A percentile compares a stretch with the other conserved stretches of the same genome.
Evolutionary conservation across 1,140 invertebrate genomes (phyloP).

Genomic region (Aleiodes sp.): DNA sequence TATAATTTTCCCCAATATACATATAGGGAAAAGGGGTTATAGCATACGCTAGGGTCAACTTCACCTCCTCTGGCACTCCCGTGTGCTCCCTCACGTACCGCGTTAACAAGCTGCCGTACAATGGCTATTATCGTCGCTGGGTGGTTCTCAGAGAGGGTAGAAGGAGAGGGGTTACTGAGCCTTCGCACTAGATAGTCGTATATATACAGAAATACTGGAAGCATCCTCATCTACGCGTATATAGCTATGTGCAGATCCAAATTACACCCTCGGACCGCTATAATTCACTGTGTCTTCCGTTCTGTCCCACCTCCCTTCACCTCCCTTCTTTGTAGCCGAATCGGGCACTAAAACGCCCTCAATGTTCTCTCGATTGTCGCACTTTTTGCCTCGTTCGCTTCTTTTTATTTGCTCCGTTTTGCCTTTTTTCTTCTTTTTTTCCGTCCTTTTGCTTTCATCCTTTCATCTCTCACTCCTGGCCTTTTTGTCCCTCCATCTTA

Average conservation of each 20-base stretch:
- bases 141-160: background rate
- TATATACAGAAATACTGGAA: constrained; percentile 19
- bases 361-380: constrained; percentile 27
- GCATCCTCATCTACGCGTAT: constrained; percentile 11
- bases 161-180: background rate
- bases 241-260: constrained; percentile 29
- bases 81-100: constrained; percentile 41
- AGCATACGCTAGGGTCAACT: constrained; percentile 41
- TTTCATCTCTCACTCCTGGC: background rate
- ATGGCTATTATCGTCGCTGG: constrained; percentile 45
- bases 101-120: constrained; percentile 49
- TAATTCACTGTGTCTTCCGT: constrained; percentile 32
- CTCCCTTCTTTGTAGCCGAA: constrained; percentile 11
- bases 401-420: background rate
- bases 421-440: background rate
- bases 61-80: constrained; percentile 22
- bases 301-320: background rate
- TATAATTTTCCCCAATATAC: constrained; percentile 10
- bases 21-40: background rate
- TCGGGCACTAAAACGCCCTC: constrained; percentile 18
- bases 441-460: background rate
- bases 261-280: constrained; percentile 29
- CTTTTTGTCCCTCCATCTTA: background rate
- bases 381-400: constrained; percentile 7
- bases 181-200: background rate